phyloP scores from a whole-genome alignment of 2,113 vertebrate species.

The Ceyx melanurus region DNA sequence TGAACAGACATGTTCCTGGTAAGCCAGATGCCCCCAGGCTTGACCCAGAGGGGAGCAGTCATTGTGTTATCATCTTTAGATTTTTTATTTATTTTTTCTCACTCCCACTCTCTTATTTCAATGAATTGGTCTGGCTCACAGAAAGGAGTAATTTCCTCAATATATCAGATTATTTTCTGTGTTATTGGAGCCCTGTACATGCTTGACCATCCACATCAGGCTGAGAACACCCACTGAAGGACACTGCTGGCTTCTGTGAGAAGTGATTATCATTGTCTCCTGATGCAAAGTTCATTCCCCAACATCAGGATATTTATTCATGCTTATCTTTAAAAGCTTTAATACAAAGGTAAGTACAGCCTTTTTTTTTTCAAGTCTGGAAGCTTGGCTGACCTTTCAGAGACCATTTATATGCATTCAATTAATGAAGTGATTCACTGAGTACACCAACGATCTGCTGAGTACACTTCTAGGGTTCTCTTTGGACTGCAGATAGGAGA shows the following conservation, averaged over 20 bases:
- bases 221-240: not conserved
- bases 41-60: not conserved
- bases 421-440: not conserved
- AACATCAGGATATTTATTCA: not conserved
- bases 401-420: not conserved
- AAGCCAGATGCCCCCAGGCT: not conserved
- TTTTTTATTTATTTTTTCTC: not conserved
- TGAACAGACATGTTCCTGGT: not conserved
- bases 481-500: not conserved
- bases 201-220: not conserved
- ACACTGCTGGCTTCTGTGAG: not conserved
- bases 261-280: not conserved
- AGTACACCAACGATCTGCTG: not conserved
- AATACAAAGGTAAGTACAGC: not conserved
- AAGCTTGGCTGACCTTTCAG: not conserved
- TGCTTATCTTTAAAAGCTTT: not conserved
- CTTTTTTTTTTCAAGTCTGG: not conserved
- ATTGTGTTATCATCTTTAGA: not conserved
- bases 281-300: not conserved
- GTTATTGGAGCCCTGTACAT: not conserved
- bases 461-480: not conserved
- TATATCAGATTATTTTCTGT: not conserved
- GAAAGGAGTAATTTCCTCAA: not conserved
- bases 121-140: not conserved
- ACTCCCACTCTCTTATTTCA: not conserved